phyloP scores from a whole-genome alignment of 2,797 vertebrate genomes.

The Gobio occitaniae region DNA sequence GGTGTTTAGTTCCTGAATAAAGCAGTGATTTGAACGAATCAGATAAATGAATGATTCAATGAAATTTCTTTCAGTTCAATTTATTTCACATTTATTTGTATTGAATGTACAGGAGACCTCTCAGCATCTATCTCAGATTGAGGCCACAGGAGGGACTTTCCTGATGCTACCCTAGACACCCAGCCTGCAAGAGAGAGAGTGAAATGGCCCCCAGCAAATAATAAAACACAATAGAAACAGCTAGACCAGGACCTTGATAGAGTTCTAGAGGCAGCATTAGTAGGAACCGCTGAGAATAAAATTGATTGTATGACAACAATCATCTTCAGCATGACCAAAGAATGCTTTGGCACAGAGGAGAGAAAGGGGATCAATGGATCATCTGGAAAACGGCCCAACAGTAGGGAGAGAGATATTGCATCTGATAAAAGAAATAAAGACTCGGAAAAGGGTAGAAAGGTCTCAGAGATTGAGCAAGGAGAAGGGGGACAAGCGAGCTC shows the following conservation, averaged over 20 bases:
- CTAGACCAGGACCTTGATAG: not conserved
- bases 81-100: not conserved
- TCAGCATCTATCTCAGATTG: not conserved
- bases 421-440: not conserved
- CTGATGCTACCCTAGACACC: not conserved
- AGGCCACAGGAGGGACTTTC: not conserved
- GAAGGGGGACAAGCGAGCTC: too few relatives aligned
- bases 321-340: not conserved
- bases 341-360: not conserved
- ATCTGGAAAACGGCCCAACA: not conserved
- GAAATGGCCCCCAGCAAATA: not conserved
- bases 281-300: not conserved
- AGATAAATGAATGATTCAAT: not conserved
- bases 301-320: not conserved
- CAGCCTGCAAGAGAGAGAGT: not conserved
- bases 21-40: not conserved
- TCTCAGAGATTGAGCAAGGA: too few relatives aligned
- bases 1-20: not conserved
- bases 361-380: not conserved
- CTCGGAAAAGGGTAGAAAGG: not conserved
- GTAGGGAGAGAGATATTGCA: not conserved
- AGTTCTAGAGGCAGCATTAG: not conserved
- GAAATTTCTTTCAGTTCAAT: not conserved
- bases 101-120: not conserved
- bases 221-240: not conserved